Percentiles rank a stretch among this genome's conserved stretches.
phyloP scores from a whole-genome alignment of 35 echinoderm and acorn worm genomes.

The Amphiura filiformis region DNA sequence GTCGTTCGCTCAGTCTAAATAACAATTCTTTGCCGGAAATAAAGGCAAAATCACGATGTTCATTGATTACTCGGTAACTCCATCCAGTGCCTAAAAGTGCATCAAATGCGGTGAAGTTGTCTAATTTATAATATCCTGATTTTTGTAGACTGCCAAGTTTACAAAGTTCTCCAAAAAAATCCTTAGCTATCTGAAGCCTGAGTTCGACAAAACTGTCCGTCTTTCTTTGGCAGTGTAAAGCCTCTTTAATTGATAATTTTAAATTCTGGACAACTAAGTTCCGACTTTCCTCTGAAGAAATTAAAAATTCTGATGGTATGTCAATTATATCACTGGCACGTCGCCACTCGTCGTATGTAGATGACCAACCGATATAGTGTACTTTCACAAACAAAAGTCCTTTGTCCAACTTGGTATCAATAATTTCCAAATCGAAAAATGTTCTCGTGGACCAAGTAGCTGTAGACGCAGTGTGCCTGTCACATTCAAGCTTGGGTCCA shows the following conservation, averaged over 20 bases:
- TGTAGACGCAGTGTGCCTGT: too few species aligned
- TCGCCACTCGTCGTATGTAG: neutral
- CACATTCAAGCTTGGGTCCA: too few species aligned
- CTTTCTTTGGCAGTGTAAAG: neutral
- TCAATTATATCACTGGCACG: neutral
- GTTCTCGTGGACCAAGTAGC: neutral
- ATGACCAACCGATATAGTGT: neutral
- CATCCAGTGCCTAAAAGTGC: constrained; percentile 13
- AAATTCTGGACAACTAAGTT: neutral
- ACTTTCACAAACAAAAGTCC: neutral
- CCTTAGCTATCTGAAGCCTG: neutral
- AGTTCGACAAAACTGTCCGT: neutral
- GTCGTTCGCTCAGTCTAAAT: constrained; percentile 26
- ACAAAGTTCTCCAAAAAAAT: constrained; percentile 10
- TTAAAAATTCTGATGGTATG: neutral
- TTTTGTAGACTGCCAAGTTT: neutral
- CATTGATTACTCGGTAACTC: neutral
- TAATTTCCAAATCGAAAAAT: neutral
- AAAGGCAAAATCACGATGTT: constrained; percentile 40
- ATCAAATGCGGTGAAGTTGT: neutral
- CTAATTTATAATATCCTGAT: neutral
- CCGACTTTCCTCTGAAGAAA: neutral
- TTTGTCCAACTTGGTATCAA: neutral
- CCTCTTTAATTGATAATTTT: neutral
- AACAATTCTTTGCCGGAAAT: constrained; percentile 6